These are phyloP conservation scores for Agrotis exclamationis DNA, from an alignment of 2,888 invertebrate species.

Conservation along the genomic window DNA sequence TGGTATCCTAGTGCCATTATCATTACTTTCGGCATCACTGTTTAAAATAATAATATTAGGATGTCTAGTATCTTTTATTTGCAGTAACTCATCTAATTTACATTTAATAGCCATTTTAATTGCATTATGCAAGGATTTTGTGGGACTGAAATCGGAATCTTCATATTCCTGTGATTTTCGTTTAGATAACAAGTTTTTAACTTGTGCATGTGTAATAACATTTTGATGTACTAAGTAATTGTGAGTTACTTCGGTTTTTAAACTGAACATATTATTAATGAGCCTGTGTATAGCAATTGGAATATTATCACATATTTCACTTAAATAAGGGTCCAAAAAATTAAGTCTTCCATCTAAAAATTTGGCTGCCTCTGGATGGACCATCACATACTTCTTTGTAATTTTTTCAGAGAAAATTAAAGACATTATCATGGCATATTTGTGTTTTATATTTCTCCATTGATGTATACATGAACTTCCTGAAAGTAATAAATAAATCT, in stretches of 20 bases:
- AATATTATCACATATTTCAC: constrained; percentile 20
- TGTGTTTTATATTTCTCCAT: constrained; percentile 14
- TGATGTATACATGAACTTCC: neutral
- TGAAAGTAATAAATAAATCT: too few species aligned
- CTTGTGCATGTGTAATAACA: constrained; percentile 25
- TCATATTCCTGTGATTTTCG: neutral
- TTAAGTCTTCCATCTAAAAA: constrained; percentile 33
- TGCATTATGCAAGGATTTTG: neutral
- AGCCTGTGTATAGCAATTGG: neutral
- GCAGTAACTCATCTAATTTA: constrained; percentile 26
- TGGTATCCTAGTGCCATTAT: neutral
- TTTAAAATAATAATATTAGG: neutral
- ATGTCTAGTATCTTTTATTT: neutral
- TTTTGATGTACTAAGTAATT: too few species aligned
- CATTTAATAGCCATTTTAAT: constrained; percentile 9
- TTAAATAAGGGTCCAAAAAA: constrained; percentile 34
- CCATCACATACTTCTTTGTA: neutral
- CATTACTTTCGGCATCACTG: neutral
- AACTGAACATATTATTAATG: constrained; percentile 9
- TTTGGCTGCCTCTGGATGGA: constrained; percentile 1
- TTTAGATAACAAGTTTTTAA: constrained; percentile 12
- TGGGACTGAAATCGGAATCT: neutral
- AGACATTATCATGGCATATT: constrained; percentile 30
- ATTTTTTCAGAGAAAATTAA: constrained; percentile 31
- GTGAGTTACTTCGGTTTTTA: neutral